A percentile compares a stretch with the other conserved stretches of the same genome.
phyloP scores from a whole-genome alignment of 2,888 invertebrate genomes.

The Oscheius onirici region DNA sequence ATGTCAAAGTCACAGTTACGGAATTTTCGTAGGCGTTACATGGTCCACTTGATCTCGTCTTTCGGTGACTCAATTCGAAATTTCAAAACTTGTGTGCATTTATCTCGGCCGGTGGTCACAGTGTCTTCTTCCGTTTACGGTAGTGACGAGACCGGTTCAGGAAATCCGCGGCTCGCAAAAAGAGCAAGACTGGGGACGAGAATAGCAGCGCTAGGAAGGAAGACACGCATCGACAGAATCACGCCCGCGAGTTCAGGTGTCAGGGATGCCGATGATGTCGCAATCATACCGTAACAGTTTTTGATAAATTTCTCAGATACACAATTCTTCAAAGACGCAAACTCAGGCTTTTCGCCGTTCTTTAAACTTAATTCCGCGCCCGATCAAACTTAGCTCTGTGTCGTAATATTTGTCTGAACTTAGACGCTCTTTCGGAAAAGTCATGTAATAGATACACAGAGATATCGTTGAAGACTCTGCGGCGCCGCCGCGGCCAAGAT shows the following conservation, averaged over 20 bases:
- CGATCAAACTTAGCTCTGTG: conserved; percentile 18
- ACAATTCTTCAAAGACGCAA: neutral
- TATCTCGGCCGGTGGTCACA: conserved; percentile 25
- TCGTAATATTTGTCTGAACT: conserved; percentile 32
- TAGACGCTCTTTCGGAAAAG: conserved; percentile 23
- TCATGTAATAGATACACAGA: conserved; percentile 33
- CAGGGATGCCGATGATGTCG: neutral
- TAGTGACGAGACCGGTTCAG: conserved; percentile 33
- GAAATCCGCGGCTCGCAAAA: conserved; percentile 30
- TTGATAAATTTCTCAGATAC: neutral
- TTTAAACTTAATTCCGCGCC: conserved; percentile 22
- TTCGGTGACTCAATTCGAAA: conserved; percentile 1
- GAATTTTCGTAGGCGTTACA: neutral
- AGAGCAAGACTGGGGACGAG: conserved; percentile 12
- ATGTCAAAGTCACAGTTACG: neutral
- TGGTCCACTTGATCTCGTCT: neutral
- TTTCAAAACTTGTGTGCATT: conserved; percentile 21
- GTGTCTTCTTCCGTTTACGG: conserved; percentile 24
- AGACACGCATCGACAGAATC: conserved; percentile 30
- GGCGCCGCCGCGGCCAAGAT: conserved; percentile 6
- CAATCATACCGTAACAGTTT: neutral
- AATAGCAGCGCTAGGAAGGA: conserved; percentile 30
- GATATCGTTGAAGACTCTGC: conserved; percentile 25
- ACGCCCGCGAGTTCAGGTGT: conserved; percentile 16
- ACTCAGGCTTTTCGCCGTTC: neutral